Evolutionary conservation across 2,888 invertebrate genomes (phyloP), one percentile per base, ranked within the genome.

Genomic region (Agapostemon virescens): DNA sequence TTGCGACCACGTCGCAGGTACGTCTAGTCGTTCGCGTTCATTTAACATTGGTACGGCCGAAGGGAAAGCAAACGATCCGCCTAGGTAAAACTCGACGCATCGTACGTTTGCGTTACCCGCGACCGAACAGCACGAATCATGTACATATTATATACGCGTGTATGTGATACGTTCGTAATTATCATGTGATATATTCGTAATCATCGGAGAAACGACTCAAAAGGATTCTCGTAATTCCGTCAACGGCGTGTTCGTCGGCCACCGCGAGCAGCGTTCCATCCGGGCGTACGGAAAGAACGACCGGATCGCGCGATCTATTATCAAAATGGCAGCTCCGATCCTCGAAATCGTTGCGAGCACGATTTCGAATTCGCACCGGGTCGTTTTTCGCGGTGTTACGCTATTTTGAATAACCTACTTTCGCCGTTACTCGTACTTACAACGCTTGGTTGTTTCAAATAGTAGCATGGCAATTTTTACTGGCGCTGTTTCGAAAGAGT

Each of bases 21-120:
- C 70, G 87, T 86, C 86, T 86, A 86, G 86, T 86, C 86, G 87
- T 87, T 86, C 86, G 81, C 63, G 79, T 82, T 77, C 77, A 61
- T 86, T 79, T 85, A n/a, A 81, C 69, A 79, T 71, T 67, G 79
- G 71, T 77, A 77, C 78, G 74, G 40, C 63, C 75, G 72, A 67
- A 61, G 40, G 64, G 55, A 38, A 66, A 61, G 61, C 61, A 76
- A 79, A 74, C 71, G 68, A 83, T 83, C 73, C 68, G 74, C 40
- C 71, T 78, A 74, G 73, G n/a, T 70, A 70, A n/a, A 77, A 85
- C 58, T 69, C 66, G 81, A 77, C 45, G 40, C 72, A 55, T 55
- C 77, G 77, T 67, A 42, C 82, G 36, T 83, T 79, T 82, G 77
- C 77, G 78, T 86, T 73, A 33, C 26, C 78, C 38, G 55, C 30